Base-by-base conservation (phyloP, 2,797 vertebrate species). In the Lutjanus argentimaculatus region DNA sequence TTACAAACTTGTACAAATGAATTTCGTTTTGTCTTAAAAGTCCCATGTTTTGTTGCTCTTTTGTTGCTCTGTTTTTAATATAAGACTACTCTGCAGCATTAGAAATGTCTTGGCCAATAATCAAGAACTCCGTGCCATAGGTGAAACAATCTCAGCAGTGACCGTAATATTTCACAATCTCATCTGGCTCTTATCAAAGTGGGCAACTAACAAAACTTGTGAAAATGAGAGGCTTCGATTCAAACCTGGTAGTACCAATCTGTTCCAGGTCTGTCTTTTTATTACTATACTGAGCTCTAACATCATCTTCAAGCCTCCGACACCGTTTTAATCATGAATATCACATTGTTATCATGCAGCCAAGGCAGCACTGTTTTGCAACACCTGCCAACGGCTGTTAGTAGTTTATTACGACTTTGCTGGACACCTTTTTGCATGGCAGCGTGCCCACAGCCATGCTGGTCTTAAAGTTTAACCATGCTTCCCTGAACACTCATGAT, bases 171-270 rank as follows among this genome's bases (percentile, higher is more conserved):
- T 74, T 81, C 48, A 68, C 66, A 71, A 68, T 64, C 71, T 75
- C 56, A 69, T 81, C 72, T 77, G 78, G 80, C 45, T 79, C 49
- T 61, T 73, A 68, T 91, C 73, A 85, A 66, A 84, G 61, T 3
- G 4, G 63, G 48, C 68, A 81, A 78, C 48, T 36, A 71, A 68
- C 56, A 64, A 67, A 77, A 71, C 62, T 15, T 59, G 30, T 17
- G 53, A 67, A 77, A 82, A 71, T 36, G 14, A 48, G 11, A 69
- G 16, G 43, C 40, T 61, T 52, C 7, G 3, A 45, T 58, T 58
- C 40, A 61, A 75, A 51, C 58, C 16, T 68, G 79, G 58, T 56
- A 19, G 57, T 78, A 72, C 74, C 72, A 85, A 72, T 75, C 17
- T 17, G 17, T 64, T 82, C n/a, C 17, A 8, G 53, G 59, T 82